phyloP scores from a whole-genome alignment of 2,797 vertebrate species.

The Mormyrops attenuatus region DNA sequence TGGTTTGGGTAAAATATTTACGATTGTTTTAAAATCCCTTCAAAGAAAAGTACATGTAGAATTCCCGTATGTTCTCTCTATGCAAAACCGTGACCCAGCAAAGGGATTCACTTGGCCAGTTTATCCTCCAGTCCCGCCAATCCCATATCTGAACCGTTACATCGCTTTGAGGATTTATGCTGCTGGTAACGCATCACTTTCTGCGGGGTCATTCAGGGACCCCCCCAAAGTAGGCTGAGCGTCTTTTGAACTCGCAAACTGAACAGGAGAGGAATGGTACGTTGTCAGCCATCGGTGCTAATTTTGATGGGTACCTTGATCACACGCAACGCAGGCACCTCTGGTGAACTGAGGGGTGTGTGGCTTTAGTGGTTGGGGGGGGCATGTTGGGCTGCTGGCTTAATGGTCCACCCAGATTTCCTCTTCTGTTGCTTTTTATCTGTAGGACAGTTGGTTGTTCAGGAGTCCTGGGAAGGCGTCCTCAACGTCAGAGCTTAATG shows the following conservation, averaged over 20 bases:
- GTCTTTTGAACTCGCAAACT: neutral
- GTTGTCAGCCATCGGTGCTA: conserved; percentile 26
- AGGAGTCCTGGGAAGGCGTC: conserved; percentile 72
- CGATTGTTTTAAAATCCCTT: neutral
- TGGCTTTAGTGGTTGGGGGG: conserved; percentile 58
- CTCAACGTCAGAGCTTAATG: conserved; percentile 75
- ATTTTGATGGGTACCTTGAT: conserved; percentile 22
- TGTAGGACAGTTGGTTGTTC: conserved; percentile 75
- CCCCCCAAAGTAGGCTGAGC: neutral
- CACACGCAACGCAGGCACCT: neutral
- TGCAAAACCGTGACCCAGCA: neutral
- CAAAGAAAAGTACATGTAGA: neutral
- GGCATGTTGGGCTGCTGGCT: neutral
- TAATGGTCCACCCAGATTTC: conserved; percentile 10
- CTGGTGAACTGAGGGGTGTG: neutral
- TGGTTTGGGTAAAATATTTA: neutral
- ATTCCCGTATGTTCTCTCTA: neutral
- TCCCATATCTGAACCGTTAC: neutral
- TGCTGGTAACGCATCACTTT: neutral
- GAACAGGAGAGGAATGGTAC: conserved; percentile 8
- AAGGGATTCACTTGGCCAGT: neutral
- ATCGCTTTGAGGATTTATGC: neutral
- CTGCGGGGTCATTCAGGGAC: neutral
- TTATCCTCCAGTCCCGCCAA: neutral
- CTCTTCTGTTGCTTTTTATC: conserved; percentile 56